These are phyloP conservation scores for Pteria penguin DNA, from an alignment of 2,888 invertebrate species.

Conservation along the genomic window DNA sequence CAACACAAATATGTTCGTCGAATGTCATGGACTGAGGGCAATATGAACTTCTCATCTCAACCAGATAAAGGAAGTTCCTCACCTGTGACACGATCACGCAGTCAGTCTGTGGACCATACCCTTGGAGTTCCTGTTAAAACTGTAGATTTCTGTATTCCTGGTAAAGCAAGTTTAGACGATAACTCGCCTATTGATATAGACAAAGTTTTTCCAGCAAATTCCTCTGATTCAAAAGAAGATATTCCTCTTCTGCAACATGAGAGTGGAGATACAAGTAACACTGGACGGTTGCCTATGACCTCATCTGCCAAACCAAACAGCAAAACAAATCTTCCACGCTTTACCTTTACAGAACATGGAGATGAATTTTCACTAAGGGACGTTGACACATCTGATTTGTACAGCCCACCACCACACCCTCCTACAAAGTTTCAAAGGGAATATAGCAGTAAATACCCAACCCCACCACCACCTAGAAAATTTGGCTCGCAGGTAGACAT, in stretches of 20 bases:
- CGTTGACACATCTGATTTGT: no score
- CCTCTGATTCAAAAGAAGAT: background rate
- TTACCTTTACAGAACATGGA: background rate
- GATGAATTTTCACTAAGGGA: no score
- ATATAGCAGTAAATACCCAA: no score
- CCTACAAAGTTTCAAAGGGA: no score
- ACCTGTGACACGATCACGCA: background rate
- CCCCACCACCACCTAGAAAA: no score
- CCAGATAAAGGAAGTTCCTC: background rate
- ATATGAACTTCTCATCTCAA: background rate
- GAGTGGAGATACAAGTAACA: background rate
- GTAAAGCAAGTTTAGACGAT: background rate
- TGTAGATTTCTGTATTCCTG: constrained; percentile 5
- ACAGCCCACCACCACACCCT: no score
- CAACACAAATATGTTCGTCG: constrained; percentile 2
- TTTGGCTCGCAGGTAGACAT: no score
- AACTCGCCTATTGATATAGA: background rate
- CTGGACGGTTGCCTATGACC: background rate
- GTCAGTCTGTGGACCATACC: constrained; percentile 1
- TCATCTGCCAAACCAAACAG: constrained; percentile 8
- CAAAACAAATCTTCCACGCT: background rate
- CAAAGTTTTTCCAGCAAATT: background rate
- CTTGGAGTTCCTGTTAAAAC: background rate
- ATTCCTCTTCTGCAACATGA: background rate
- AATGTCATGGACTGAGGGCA: constrained; percentile 29